phyloP scores from a whole-genome alignment of 2,888 invertebrate genomes.

The Euplagia quadripunctaria region DNA sequence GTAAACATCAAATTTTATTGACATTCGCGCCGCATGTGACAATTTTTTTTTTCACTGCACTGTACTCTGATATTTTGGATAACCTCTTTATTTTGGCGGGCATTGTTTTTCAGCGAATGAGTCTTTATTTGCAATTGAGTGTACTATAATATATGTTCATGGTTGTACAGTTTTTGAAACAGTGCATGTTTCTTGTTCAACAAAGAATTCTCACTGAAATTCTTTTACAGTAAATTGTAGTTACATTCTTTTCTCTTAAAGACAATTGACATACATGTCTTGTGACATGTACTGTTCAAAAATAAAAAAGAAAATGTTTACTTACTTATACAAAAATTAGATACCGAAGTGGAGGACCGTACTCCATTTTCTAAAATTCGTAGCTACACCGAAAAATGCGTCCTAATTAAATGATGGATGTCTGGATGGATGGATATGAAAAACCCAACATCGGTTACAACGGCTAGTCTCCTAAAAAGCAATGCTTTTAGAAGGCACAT shows the following conservation, averaged over 20 bases:
- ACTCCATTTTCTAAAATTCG: not conserved
- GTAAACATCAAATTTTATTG: constrained; percentile 83
- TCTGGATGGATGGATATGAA: not conserved
- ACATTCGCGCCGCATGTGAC: constrained; percentile 68
- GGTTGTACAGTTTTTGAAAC: too few species aligned
- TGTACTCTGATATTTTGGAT: constrained; percentile 54
- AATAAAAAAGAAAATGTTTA: not conserved
- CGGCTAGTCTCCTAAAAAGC: too few species aligned
- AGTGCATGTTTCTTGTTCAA: too few species aligned
- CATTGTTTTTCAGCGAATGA: constrained; percentile 48
- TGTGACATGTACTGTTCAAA: not conserved
- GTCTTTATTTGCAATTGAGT: constrained; percentile 35
- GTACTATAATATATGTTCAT: not conserved
- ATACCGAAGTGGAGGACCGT: not conserved
- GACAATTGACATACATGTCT: too few species aligned
- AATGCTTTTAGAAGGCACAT: not conserved
- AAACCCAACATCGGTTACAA: not conserved
- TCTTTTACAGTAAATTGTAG: too few species aligned
- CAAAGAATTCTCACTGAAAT: too few species aligned
- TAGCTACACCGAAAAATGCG: not conserved
- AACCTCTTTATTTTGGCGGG: constrained; percentile 49
- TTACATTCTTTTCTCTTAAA: too few species aligned
- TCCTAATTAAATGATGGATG: not conserved
- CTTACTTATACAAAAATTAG: not conserved
- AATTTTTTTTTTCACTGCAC: constrained; percentile 71